These are phyloP conservation scores for Mythimna ferrago DNA, from an alignment of 2,888 invertebrate genomes.

Conservation along the genomic window DNA sequence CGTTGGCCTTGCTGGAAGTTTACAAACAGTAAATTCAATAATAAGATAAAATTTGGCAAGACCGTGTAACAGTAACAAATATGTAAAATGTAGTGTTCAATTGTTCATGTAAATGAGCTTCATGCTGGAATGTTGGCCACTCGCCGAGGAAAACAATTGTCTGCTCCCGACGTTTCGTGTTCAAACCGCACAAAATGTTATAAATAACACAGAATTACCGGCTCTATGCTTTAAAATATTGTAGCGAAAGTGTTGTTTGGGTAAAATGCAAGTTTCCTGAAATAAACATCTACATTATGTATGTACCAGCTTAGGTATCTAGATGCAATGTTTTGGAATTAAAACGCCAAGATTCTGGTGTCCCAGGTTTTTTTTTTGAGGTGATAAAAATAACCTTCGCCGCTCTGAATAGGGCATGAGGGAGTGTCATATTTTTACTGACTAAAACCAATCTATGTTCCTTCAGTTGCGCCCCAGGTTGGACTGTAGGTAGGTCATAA, in stretches of 20 bases:
- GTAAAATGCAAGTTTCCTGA: neutral
- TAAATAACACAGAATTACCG: slow-evolving; percentile 46
- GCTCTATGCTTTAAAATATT: slow-evolving; percentile 28
- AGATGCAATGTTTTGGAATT: too few species aligned
- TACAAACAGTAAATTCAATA: slow-evolving; percentile 36
- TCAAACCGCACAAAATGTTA: slow-evolving; percentile 42
- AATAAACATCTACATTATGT: neutral
- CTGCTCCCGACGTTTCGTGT: slow-evolving; percentile 38
- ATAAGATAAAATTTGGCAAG: slow-evolving; percentile 39
- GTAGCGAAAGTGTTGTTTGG: slow-evolving; percentile 30
- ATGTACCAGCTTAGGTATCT: neutral
- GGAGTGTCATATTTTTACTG: too few species aligned
- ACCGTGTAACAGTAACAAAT: slow-evolving; percentile 30
- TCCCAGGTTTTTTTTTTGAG: too few species aligned
- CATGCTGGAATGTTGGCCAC: slow-evolving; percentile 59
- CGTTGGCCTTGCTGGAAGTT: neutral
- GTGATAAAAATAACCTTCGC: too few species aligned
- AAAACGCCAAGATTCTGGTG: too few species aligned
- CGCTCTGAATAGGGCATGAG: too few species aligned
- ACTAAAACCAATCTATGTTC: too few species aligned
- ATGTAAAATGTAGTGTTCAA: slow-evolving; percentile 52
- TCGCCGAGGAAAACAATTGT: slow-evolving; percentile 64
- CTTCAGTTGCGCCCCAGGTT: too few species aligned
- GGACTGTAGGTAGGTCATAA: too few species aligned
- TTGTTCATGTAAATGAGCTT: slow-evolving; percentile 55